phyloP scores from a whole-genome alignment of 2,113 vertebrate genomes.

The human (Homo sapiens) region DNA sequence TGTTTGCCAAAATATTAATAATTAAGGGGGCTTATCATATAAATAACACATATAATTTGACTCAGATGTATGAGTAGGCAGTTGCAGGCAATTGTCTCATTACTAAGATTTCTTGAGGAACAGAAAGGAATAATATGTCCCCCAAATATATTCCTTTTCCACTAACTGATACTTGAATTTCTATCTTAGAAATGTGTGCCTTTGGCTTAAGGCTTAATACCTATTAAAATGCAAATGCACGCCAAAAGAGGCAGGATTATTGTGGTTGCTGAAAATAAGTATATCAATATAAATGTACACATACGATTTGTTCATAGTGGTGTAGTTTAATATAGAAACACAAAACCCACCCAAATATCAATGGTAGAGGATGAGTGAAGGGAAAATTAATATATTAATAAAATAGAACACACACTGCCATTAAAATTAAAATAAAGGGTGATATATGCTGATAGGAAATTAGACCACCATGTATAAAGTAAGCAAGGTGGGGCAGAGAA shows the following conservation, averaged over 20 bases:
- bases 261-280: constrained; percentile 46
- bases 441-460: neutral
- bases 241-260: constrained; percentile 33
- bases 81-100: neutral
- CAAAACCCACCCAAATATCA: neutral
- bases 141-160: neutral
- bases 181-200: constrained; percentile 39
- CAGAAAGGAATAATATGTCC: neutral
- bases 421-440: neutral
- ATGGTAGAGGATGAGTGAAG: neutral
- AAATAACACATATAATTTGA: constrained; percentile 25
- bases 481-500: neutral
- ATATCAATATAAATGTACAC: constrained; percentile 15
- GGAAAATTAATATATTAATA: neutral
- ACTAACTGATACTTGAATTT: constrained; percentile 46
- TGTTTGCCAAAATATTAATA: constrained; percentile 49
- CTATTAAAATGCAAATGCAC: constrained; percentile 59
- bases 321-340: neutral
- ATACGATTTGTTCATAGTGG: neutral
- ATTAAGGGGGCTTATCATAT: neutral
- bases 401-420: neutral
- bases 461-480: neutral
- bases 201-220: constrained; percentile 46
- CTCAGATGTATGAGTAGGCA: constrained; percentile 10
- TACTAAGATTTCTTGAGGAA: constrained; percentile 34